phyloP scores from a whole-genome alignment of 2,113 vertebrate genomes.

The Microtus pennsylvanicus region DNA sequence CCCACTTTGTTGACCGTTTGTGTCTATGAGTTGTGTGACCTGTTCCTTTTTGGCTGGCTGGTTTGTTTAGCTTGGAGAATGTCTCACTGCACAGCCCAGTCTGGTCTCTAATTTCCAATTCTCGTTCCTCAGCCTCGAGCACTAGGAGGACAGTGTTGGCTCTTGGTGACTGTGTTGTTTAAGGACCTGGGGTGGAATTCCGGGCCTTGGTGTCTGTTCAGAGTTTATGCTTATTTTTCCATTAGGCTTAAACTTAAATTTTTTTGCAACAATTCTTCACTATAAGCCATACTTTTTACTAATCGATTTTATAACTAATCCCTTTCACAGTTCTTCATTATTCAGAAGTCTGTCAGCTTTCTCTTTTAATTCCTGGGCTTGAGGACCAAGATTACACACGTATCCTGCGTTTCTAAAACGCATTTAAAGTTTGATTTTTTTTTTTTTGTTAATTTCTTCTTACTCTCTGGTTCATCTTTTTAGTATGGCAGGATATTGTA shows the following conservation, averaged over 20 bases:
- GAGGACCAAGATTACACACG: constrained; percentile 3
- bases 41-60: neutral
- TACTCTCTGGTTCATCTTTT: constrained; percentile 14
- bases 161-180: neutral
- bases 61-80: neutral
- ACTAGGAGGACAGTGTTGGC: neutral
- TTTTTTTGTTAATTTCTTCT: constrained; percentile 18
- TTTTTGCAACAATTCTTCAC: neutral
- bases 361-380: neutral
- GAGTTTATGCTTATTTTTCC: neutral
- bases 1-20: neutral
- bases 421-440: neutral
- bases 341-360: neutral
- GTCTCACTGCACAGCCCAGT: neutral
- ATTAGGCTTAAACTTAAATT: neutral
- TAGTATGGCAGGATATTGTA: neutral
- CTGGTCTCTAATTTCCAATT: neutral
- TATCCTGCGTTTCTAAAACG: neutral
- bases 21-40: neutral
- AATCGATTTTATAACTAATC: neutral
- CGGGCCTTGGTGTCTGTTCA: neutral
- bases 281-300: neutral
- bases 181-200: neutral
- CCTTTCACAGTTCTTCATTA: neutral
- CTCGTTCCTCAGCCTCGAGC: neutral